Conservation (phyloP, 2,113 vertebrate genomes). For the Callipepla californica region DNA sequence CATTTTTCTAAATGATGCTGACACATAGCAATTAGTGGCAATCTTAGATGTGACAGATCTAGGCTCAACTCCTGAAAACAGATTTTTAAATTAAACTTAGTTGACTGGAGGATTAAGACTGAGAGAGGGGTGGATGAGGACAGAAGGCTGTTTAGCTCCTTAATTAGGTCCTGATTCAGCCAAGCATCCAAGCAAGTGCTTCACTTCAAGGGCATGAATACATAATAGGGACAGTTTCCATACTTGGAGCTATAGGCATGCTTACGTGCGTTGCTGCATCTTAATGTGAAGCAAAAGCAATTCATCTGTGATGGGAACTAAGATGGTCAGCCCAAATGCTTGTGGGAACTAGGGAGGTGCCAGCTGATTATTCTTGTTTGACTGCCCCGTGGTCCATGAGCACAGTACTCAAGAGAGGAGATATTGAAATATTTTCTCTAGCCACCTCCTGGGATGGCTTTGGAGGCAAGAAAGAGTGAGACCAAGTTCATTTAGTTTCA, state of each 20-base stretch:
- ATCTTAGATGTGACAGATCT: slow-evolving; percentile 26
- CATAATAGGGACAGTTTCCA: slow-evolving; percentile 29
- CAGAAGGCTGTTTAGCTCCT: slow-evolving; percentile 29
- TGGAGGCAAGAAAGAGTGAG: not conserved
- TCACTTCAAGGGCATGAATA: slow-evolving; percentile 44
- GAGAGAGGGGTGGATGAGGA: slow-evolving; percentile 4
- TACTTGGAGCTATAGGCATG: not conserved
- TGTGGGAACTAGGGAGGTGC: not conserved
- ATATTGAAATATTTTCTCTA: not conserved
- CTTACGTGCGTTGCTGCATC: not conserved
- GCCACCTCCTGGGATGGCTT: not conserved
- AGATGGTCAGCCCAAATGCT: not conserved
- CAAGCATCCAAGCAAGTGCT: slow-evolving; percentile 36
- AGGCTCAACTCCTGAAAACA: slow-evolving; percentile 31
- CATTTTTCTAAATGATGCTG: slow-evolving; percentile 31
- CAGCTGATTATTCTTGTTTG: not conserved
- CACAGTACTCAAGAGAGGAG: not conserved
- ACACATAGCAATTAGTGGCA: slow-evolving; percentile 53
- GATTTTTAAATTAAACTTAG: slow-evolving; percentile 56
- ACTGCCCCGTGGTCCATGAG: not conserved
- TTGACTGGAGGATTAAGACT: slow-evolving; percentile 34
- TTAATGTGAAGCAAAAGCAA: not conserved
- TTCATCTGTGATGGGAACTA: not conserved
- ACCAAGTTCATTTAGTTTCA: slow-evolving; percentile 40
- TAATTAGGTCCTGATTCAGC: slow-evolving; percentile 62